Base-by-base conservation (phyloP, 2,888 invertebrate species). In the Nipponacmea schrenckii region DNA sequence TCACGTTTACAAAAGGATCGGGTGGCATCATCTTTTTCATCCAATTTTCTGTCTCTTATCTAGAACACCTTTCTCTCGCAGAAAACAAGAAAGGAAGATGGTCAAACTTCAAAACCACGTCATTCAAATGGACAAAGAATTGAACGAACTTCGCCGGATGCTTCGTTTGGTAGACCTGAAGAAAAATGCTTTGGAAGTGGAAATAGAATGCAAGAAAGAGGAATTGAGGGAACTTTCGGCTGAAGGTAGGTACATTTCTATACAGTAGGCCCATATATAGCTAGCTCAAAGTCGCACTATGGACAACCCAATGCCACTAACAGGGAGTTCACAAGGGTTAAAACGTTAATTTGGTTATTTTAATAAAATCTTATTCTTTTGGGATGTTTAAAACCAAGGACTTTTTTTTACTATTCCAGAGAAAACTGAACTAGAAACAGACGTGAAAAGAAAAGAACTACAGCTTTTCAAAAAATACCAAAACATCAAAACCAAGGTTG, bases 381-480 rank as follows among this genome's bases (percentile, higher is more conserved):
- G 1, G 14, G 8, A n/a, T n/a, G n/a, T n/a, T n/a, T n/a, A n/a
- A n/a, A 15, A 46, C 15, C 24, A 8, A 45, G 17, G 12, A 26
- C 26, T 4, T 64, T 48, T 67, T 67, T 64, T 15, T 67, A 5
- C 24, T 67, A 56, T 72, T 76, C 15, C 73, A 81, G 81, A 77
- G 24, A 73, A 76, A 1, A 74, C 73, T 10, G 76, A 71, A 4
- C 71, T 68, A 17, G 80, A 80, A 56, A 62, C 64, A 1, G 77
- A 77, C 31, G 74, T 74, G 0, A 75, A 68, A 44, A 77, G 77
- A 62, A 77, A 72, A 70, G 80, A 80, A 48, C 77, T 77, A 1
- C 45, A 77, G n/a, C 69, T 76, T 26, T 82, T 76, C 68, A 80
- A 78, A 73, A 77, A 78, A 69, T 81, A 80, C 69, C 68, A 70